These are phyloP conservation scores for Leiothrix lutea DNA, from an alignment of 2,113 vertebrate species.

Conservation along the genomic window DNA sequence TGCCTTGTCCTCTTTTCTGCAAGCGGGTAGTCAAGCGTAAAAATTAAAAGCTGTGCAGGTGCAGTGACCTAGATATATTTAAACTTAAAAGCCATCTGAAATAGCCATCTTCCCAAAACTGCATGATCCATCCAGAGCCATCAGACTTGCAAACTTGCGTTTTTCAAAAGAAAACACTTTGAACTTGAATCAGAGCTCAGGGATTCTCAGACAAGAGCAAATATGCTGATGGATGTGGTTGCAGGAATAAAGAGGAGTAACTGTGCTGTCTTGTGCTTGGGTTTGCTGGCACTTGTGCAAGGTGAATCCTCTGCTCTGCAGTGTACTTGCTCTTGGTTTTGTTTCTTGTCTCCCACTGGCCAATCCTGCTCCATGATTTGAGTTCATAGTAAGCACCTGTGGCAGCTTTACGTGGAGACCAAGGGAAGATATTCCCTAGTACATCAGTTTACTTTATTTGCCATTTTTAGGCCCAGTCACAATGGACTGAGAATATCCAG, in stretches of 20 bases:
- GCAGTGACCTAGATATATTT: slow-evolving; percentile 38
- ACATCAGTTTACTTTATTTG: not conserved
- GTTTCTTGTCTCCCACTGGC: not conserved
- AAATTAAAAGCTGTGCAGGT: slow-evolving; percentile 33
- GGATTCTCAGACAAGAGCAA: not conserved
- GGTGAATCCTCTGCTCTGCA: not conserved
- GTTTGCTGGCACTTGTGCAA: not conserved
- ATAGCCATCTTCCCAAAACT: not conserved
- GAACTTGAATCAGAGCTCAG: not conserved
- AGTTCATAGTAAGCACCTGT: not conserved
- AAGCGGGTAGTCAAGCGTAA: not conserved
- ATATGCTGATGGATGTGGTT: not conserved
- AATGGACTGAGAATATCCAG: not conserved
- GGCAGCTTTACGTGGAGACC: not conserved
- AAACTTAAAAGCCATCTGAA: not conserved
- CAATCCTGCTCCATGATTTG: not conserved
- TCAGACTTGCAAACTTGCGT: not conserved
- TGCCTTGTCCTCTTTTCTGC: not conserved
- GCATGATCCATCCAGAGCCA: not conserved
- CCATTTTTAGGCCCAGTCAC: not conserved
- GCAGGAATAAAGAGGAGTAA: not conserved
- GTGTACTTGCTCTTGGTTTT: not conserved
- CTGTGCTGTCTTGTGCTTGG: not conserved
- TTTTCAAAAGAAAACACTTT: not conserved
- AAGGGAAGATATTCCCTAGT: not conserved